Base-by-base conservation (phyloP, 35 echinoderm and acorn worm species). In the Apostichopus japonicus region DNA sequence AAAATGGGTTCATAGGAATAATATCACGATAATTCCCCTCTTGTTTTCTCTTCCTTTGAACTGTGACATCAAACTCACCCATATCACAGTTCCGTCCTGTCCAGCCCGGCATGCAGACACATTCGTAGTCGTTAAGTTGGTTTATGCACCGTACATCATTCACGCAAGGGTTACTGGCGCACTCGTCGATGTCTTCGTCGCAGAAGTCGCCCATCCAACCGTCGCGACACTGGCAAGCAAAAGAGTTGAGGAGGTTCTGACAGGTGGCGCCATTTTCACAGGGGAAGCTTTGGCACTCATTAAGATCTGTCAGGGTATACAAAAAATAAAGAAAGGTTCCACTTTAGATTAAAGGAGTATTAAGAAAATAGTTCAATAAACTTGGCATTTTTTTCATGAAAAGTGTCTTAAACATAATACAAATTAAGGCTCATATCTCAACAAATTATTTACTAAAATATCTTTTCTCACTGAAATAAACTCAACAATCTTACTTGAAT, bases 201-300 rank as follows among this genome's bases (percentile, higher is more conserved):
- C 94, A 95, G 72, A 56, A 77, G 7, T 21, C 79, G 8, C 94
- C 94, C 10, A 33, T 88, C 80, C 80, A 95, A 52, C 94, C 94
- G 11, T 56, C 24, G 13, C 27, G 27, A 57, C 94, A 95, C 44
- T 91, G 89, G 65, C 93, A 94, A 7, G 24, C 17, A 53, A 94
- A 94, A 11, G 65, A 71, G 51, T 94, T 92, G n/a, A 91, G 62
- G 6, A 44, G 86, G 80, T 96, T 86, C 5, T 44, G 62, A 80
- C 95, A 96, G 0, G 58, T 79, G 24, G 80, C 95, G 23, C 95
- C 95, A 80, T 96, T 93, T 52, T 22, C 5, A 55, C 95, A 96
- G 2, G 92, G 95, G 53, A 88, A 89, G 51, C 86, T 93, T 61
- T 88, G 82, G 77, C 95, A 96, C 52, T 96, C 95, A 72, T 96